phyloP scores from a whole-genome alignment of 2,888 invertebrate genomes.

The Acrobasis repandana region DNA sequence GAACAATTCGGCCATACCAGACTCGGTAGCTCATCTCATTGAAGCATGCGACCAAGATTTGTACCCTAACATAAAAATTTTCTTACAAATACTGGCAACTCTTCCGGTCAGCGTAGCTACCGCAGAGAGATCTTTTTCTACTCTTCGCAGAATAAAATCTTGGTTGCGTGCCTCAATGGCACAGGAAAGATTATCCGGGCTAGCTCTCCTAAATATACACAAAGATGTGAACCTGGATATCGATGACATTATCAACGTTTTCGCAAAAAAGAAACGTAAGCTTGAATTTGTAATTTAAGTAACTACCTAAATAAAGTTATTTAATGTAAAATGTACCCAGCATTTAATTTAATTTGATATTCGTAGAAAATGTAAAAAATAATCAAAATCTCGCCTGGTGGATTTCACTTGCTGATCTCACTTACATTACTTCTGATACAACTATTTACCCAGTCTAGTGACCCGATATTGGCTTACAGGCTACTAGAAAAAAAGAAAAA shows the following conservation, averaged over 20 bases:
- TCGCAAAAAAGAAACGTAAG: conserved; percentile 27
- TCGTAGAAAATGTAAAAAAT: conserved; percentile 7
- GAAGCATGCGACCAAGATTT: conserved; percentile 27
- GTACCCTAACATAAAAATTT: conserved; percentile 28
- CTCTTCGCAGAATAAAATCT: conserved; percentile 27
- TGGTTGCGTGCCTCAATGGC: conserved; percentile 28
- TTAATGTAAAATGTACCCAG: conserved; percentile 21
- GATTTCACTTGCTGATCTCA: conserved; percentile 12
- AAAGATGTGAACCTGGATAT: conserved; percentile 23
- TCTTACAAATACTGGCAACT: conserved; percentile 28
- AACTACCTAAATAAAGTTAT: not conserved
- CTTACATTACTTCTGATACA: too few species aligned
- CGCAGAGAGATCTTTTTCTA: conserved; percentile 30
- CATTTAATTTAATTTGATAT: conserved; percentile 19
- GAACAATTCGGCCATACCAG: conserved; percentile 27
- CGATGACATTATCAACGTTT: conserved; percentile 26
- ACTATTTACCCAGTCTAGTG: too few species aligned
- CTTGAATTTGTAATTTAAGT: conserved; percentile 27
- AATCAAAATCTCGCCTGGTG: conserved; percentile 11
- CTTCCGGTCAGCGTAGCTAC: conserved; percentile 27
- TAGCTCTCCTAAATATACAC: conserved; percentile 28
- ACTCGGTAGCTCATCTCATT: conserved; percentile 25
- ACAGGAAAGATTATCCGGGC: conserved; percentile 23
- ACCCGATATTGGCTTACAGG: too few species aligned
- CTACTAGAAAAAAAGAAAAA: too few species aligned